These are phyloP conservation scores for Ariolimax columbianus DNA, from an alignment of 2,888 invertebrate genomes.

Conservation along the genomic window DNA sequence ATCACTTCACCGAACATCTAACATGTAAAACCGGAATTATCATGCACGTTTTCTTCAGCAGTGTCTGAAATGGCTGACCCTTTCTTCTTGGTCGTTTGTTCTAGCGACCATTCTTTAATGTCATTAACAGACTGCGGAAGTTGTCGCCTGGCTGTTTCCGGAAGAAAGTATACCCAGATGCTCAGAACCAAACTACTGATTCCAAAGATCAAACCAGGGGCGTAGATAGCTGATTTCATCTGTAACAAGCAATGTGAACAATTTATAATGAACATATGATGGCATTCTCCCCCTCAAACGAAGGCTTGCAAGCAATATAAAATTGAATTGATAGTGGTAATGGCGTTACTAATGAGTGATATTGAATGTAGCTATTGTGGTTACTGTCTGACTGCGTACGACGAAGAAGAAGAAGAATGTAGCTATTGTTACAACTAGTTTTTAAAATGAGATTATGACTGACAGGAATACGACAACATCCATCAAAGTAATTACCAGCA, in stretches of 20 bases:
- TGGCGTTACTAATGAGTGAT: too few species aligned
- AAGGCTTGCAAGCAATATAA: too few species aligned
- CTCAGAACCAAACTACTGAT: slow-evolving; percentile 2
- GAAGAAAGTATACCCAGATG: slow-evolving; percentile 1
- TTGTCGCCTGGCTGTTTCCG: neutral
- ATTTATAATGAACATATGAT: too few species aligned
- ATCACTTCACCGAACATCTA: neutral
- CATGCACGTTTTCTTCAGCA: neutral
- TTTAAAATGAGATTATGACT: too few species aligned
- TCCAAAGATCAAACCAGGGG: slow-evolving; percentile 25
- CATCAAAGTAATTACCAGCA: slow-evolving; percentile 16
- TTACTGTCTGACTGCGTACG: too few species aligned
- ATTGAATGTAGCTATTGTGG: too few species aligned
- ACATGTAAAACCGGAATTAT: neutral
- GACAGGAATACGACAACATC: neutral
- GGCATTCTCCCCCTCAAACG: too few species aligned
- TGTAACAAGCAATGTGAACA: too few species aligned
- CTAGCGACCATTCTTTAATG: neutral
- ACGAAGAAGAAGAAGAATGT: too few species aligned
- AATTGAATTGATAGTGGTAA: too few species aligned
- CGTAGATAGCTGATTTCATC: neutral
- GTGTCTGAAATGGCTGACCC: neutral
- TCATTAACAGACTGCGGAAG: neutral
- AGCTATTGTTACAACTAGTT: too few species aligned
- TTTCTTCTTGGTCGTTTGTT: neutral